Conservation (phyloP, 2,113 vertebrate genomes). For the Cynopterus brachyotis region DNA sequence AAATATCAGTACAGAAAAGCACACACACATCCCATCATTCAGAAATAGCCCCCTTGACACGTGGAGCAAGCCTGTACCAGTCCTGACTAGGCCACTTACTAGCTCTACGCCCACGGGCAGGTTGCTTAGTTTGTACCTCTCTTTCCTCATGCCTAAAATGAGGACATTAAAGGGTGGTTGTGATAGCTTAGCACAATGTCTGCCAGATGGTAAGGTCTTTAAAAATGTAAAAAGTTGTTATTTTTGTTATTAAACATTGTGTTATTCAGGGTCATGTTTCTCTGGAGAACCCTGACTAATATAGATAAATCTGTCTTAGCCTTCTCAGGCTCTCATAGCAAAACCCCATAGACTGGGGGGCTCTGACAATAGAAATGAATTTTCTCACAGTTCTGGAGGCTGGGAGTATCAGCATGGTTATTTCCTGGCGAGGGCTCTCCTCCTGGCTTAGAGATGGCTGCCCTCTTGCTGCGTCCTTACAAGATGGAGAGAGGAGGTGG, state of each 20-base stretch:
- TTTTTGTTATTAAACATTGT: neutral
- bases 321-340: neutral
- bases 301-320: neutral
- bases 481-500: neutral
- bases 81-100: neutral
- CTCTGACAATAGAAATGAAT: neutral
- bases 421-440: neutral
- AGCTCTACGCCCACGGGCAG: fast-evolving
- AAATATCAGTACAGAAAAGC: neutral
- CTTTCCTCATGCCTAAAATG: neutral
- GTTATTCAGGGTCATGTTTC: neutral
- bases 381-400: neutral
- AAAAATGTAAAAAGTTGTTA: neutral
- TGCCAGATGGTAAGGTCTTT: neutral
- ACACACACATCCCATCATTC: neutral
- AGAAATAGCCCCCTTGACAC: neutral
- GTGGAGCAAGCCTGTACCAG: neutral
- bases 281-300: neutral
- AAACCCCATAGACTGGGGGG: neutral
- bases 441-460: neutral
- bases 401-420: neutral
- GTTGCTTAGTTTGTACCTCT: neutral
- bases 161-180: neutral
- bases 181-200: neutral
- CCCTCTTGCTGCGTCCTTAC: neutral